A percentile compares a stretch with the other conserved stretches of the same genome.
phyloP scores from a whole-genome alignment of 2,113 vertebrate species.

The Oncorhynchus gorbuscha region DNA sequence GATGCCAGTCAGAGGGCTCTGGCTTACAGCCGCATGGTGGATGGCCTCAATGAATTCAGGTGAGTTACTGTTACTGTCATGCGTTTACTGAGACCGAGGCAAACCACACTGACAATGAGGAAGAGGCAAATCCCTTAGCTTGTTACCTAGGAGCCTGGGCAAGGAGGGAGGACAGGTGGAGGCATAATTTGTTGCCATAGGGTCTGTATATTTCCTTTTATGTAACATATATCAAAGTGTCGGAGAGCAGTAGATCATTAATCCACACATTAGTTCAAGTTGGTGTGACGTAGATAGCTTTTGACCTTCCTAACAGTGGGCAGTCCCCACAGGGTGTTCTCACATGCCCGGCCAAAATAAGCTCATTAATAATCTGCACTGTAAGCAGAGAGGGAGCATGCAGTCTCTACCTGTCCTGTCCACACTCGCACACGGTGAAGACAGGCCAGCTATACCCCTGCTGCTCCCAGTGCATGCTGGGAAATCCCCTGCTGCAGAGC shows the following conservation, averaged over 20 bases:
- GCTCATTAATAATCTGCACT: neutral
- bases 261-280: neutral
- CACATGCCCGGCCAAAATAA: neutral
- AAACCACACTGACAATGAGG: too few species aligned
- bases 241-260: neutral
- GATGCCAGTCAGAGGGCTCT: slow-evolving; percentile 91
- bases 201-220: too few species aligned
- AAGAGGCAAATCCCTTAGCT: neutral
- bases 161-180: neutral
- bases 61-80: slow-evolving; percentile 54
- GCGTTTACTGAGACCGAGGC: neutral
- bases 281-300: neutral
- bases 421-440: neutral
- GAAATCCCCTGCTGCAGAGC: neutral
- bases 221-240: too few species aligned
- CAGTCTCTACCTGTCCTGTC: neutral
- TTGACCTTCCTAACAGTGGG: neutral
- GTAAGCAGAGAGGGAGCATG: neutral
- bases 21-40: slow-evolving; percentile 94
- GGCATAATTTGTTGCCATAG: neutral
- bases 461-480: slow-evolving; percentile 1
- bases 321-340: neutral
- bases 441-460: too few species aligned
- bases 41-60: slow-evolving; percentile 98
- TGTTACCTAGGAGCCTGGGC: neutral